Evolutionary conservation across 2,888 invertebrate genomes (phyloP), one percentile per base, ranked within the genome.

Genomic region (Hydraecia micacea): DNA sequence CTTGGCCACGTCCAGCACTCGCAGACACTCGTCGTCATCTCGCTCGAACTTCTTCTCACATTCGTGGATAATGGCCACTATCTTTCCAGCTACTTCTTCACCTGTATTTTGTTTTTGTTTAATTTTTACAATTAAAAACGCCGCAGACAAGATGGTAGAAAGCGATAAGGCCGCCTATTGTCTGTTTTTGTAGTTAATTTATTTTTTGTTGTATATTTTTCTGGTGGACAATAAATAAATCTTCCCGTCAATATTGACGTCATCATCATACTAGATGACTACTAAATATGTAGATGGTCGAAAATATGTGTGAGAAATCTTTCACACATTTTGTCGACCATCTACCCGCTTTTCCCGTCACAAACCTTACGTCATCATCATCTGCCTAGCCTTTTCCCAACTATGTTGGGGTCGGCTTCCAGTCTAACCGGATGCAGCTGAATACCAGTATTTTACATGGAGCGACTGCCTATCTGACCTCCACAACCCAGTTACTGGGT

Each of bases 1-100:
- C 84, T 95, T 95, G 73, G 95, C 93, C 32, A 95, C 90, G 76
- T 95, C 94, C 81, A 95, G 88, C 1, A 93, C 93, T 4, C 92
- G 90, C 46, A 91, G 73, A 77, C 96, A 95, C 8, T 89, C 86
- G 84, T 95, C 95, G 3, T 90, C 88, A 7, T 90, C 83, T 0
- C 80, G 87, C 0, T 87, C 86, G 49, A 89, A 86, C 49, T 90
- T 81, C 25, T 91, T 88, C 81, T 95, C 95, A 62, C 95, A 95
- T 0, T 86, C 92, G 77, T 94, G 95, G 55, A 95, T 90, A 8
- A 93, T 82, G 0, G 78, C 65, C 2, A 95, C 91, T 60, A 95
- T 83, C 70, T 94, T 90, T 25, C 85, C 66, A 0, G 95, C 94
- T 66, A 92, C 83, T 1, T 92, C 92, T 4, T 91, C 92, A 21